phyloP scores from a whole-genome alignment of 2,797 vertebrate genomes.

The Harpagifer antarcticus region DNA sequence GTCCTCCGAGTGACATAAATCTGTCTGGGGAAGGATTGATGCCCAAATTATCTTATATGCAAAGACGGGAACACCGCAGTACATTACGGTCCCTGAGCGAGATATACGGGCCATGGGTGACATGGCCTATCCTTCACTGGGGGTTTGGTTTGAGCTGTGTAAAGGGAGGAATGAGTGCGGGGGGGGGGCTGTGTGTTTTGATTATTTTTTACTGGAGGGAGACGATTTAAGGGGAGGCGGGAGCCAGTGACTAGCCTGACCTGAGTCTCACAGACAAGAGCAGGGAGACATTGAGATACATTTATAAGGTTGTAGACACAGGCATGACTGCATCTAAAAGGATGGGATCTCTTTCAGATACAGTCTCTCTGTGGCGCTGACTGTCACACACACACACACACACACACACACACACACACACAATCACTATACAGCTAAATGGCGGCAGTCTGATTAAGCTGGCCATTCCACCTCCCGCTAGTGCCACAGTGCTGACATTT shows the following conservation, averaged over 20 bases:
- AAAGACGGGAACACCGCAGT: slow-evolving; percentile 98
- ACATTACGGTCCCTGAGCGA: slow-evolving; percentile 92
- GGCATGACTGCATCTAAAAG: slow-evolving; percentile 92
- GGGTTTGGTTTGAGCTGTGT: slow-evolving; percentile 91
- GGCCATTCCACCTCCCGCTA: slow-evolving; percentile 93
- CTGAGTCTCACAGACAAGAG: slow-evolving; percentile 92
- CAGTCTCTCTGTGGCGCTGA: slow-evolving; percentile 48
- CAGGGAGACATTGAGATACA: slow-evolving; percentile 89
- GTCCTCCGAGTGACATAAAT: slow-evolving; percentile 99
- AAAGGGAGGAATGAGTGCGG: slow-evolving; percentile 70
- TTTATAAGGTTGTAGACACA: slow-evolving; percentile 95
- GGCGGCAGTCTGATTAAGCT: slow-evolving; percentile 96
- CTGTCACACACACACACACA: slow-evolving; percentile 42
- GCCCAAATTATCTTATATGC: slow-evolving; percentile 99
- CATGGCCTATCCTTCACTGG: slow-evolving; percentile 95
- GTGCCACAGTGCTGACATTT: slow-evolving; percentile 97
- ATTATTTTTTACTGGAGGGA: slow-evolving; percentile 94
- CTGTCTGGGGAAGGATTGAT: slow-evolving; percentile 97
- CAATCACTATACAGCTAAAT: slow-evolving; percentile 85
- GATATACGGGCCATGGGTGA: slow-evolving; percentile 95
- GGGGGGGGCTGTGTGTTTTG: slow-evolving; percentile 90
- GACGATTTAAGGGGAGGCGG: slow-evolving; percentile 68
- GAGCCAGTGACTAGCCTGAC: slow-evolving; percentile 89
- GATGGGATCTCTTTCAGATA: slow-evolving; percentile 89
- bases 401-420: too few relatives aligned